Conservation (phyloP, 2,797 vertebrate genomes). For the Carcharodon carcharias region DNA sequence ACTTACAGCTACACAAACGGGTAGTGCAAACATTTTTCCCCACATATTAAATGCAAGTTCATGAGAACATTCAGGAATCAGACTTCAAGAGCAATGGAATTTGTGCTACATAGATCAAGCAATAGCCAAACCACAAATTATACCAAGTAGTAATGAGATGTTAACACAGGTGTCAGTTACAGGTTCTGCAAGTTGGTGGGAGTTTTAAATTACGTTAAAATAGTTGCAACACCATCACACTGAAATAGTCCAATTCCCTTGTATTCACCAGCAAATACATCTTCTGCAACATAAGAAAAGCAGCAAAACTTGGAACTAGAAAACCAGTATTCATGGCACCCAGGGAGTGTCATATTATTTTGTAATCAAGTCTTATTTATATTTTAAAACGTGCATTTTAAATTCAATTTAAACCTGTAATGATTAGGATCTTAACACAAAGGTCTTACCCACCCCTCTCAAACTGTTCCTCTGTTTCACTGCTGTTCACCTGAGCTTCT, state of each 20-base stretch:
- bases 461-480: background rate
- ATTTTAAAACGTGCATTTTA: background rate
- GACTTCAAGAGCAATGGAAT: background rate
- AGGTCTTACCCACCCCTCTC: conserved; percentile 4
- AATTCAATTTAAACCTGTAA: background rate
- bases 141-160: background rate
- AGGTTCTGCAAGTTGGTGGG: no score
- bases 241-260: background rate
- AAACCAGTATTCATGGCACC: background rate
- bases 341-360: background rate
- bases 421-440: background rate
- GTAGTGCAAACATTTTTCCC: background rate
- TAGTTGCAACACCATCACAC: background rate
- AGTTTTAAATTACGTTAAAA: background rate
- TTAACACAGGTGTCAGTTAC: no score
- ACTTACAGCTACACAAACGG: background rate
- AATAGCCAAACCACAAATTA: background rate
- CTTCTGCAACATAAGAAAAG: no score
- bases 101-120: background rate
- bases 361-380: background rate
- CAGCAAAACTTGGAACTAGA: background rate
- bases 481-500: background rate
- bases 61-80: background rate
- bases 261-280: background rate
- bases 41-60: background rate